Base-by-base conservation (phyloP, 2,797 vertebrate species). In the Sciurus carolinensis region DNA sequence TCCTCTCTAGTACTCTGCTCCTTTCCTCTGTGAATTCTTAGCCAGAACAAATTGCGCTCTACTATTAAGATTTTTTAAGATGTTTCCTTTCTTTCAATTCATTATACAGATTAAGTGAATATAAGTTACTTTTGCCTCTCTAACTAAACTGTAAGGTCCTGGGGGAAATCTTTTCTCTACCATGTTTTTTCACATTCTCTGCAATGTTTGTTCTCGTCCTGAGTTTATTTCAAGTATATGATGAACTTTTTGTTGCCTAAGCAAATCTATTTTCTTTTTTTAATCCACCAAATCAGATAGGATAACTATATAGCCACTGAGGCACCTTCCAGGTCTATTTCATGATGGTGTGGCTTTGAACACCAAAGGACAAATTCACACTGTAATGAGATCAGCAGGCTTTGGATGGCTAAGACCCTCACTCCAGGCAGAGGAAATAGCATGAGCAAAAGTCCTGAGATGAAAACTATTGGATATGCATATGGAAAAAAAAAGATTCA, bases 221-320 rank as follows among this genome's bases (percentile, higher is more conserved):
- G 50, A 77, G 50, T 85, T 91, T 91, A 84, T 92, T 83, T 92
- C 76, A 93, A 52, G 72, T 77, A 80, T 64, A 5, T 59, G 18
- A 87, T 62, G 7, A 13, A 71, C 8, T 83, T 42, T 88, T 88
- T 81, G 13, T 84, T 81, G 75, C 33, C 15, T 36, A 24, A 87
- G 66, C 4, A 87, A 92, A 87, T 50, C 36, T 57, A 30, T 76
- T 76, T 92, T 94, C 93, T 87, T 88, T 73, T 24, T 88, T 59
- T 57, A 72, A 54, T 33, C 79, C 85, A 72, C 15, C 54, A 92
- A 82, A 82, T 64, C 42, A 95, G 33, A 42, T 17, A 71, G 33
- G 22, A 89, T 95, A 80, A 62, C 75, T 88, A 24, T 13, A 39
- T 17, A 67, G 30, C 57, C 57, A 80, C 33, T 86, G 15, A 92